Evolutionary conservation across 2,797 vertebrate species (phyloP).

Genomic region (Melopsittacus undulatus): DNA sequence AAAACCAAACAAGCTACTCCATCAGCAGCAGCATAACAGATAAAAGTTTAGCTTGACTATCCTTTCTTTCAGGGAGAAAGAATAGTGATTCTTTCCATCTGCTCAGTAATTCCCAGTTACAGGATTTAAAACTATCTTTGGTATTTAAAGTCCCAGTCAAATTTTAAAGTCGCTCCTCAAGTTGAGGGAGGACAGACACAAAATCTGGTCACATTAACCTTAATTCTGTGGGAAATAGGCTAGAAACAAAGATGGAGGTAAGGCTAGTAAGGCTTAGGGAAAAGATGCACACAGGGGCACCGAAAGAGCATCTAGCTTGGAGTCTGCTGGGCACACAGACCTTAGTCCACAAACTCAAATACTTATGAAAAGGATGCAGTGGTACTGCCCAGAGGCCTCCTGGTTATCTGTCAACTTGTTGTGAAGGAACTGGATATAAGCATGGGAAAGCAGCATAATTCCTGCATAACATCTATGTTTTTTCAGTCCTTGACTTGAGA

Average conservation of each 20-base stretch:
- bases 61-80: background rate
- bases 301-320: background rate
- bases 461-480: background rate
- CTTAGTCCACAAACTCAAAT: accelerated
- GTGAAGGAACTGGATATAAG: background rate
- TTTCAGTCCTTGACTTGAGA: background rate
- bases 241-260: background rate
- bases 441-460: background rate
- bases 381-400: background rate
- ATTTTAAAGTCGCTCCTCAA: background rate
- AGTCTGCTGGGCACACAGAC: background rate
- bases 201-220: background rate
- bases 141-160: background rate
- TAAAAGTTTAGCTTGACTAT: background rate
- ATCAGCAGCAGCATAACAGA: background rate
- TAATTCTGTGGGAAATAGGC: background rate
- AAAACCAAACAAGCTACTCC: background rate
- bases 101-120: background rate
- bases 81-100: background rate
- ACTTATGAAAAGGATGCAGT: background rate
- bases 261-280: background rate
- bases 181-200: background rate
- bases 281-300: background rate
- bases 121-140: background rate
- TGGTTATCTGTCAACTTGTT: background rate